These are phyloP conservation scores for Microdon myrmicae DNA, from an alignment of 2,888 invertebrate species.

Conservation along the genomic window DNA sequence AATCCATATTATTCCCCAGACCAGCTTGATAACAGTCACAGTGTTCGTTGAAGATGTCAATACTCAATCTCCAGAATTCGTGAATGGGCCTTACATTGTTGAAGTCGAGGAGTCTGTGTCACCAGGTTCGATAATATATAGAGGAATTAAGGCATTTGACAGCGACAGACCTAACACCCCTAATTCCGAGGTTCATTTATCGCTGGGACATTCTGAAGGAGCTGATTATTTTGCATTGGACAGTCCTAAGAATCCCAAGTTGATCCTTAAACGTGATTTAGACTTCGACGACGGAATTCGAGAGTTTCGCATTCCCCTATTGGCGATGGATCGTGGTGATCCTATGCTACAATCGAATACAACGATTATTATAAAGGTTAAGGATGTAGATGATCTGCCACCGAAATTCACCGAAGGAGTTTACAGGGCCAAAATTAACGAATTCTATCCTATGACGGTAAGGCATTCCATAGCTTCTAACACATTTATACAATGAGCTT, in stretches of 20 bases:
- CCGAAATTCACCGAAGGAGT: conserved; percentile 85
- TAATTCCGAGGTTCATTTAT: conserved; percentile 86
- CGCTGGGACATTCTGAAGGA: conserved; percentile 74
- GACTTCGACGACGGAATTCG: conserved; percentile 86
- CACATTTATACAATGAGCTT: too few relatives aligned
- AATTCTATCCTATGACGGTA: conserved; percentile 83
- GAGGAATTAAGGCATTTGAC: conserved; percentile 83
- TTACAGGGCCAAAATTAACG: conserved; percentile 83
- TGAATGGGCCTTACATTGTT: conserved; percentile 81
- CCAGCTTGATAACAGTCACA: conserved; percentile 84
- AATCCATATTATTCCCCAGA: conserved; percentile 67
- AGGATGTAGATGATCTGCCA: conserved; percentile 83
- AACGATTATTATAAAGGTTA: conserved; percentile 76
- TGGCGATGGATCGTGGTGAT: conserved; percentile 85
- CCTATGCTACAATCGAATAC: conserved; percentile 80
- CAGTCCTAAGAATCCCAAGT: conserved; percentile 79
- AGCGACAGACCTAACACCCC: conserved; percentile 89
- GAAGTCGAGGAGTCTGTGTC: conserved; percentile 85
- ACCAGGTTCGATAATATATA: conserved; percentile 80
- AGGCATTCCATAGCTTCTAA: conserved; percentile 60
- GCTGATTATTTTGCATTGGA: conserved; percentile 76
- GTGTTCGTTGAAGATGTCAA: conserved; percentile 91
- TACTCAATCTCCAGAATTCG: conserved; percentile 82
- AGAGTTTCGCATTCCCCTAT: conserved; percentile 77
- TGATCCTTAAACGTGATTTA: conserved; percentile 78